Evolutionary conservation across 2,797 vertebrate genomes (phyloP).

Genomic region (Helostoma temminkii): DNA sequence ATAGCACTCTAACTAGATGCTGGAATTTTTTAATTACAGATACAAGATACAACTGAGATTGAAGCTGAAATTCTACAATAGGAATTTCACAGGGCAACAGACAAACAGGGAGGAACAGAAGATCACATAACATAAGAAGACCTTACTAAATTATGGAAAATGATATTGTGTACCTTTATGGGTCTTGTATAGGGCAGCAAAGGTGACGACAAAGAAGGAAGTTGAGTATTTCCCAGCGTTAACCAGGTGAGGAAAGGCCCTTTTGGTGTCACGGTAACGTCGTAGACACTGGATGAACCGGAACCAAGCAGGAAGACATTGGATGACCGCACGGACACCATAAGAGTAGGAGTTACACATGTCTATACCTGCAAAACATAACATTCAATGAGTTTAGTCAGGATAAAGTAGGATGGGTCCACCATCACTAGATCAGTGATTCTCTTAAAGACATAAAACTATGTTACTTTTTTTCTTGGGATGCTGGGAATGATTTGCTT

Average conservation of each 20-base stretch:
- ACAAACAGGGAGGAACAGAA: too few relatives aligned
- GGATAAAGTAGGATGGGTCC: too few relatives aligned
- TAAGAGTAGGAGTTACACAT: constrained; percentile 94
- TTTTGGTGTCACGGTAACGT: constrained; percentile 95
- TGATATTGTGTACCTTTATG: constrained; percentile 88
- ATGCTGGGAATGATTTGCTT: too few relatives aligned
- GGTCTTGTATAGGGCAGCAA: constrained; percentile 93
- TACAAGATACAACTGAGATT: too few relatives aligned
- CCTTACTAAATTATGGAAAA: neutral
- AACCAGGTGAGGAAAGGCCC: constrained; percentile 96
- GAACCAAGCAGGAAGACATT: constrained; percentile 98
- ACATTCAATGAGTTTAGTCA: neutral
- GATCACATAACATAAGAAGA: too few relatives aligned
- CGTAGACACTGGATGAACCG: constrained; percentile 98
- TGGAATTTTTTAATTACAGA: too few relatives aligned
- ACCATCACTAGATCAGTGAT: too few relatives aligned
- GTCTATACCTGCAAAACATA: constrained; percentile 67
- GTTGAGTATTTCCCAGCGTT: constrained; percentile 99
- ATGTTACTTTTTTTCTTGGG: too few relatives aligned
- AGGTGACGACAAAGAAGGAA: constrained; percentile 97
- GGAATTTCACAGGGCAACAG: too few relatives aligned
- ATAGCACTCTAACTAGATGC: too few relatives aligned
- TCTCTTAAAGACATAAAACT: too few relatives aligned
- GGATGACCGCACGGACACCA: constrained; percentile 95
- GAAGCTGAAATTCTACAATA: too few relatives aligned